These are phyloP conservation scores for Cinara cedri DNA, from an alignment of 2,888 invertebrate genomes.

Conservation along the genomic window DNA sequence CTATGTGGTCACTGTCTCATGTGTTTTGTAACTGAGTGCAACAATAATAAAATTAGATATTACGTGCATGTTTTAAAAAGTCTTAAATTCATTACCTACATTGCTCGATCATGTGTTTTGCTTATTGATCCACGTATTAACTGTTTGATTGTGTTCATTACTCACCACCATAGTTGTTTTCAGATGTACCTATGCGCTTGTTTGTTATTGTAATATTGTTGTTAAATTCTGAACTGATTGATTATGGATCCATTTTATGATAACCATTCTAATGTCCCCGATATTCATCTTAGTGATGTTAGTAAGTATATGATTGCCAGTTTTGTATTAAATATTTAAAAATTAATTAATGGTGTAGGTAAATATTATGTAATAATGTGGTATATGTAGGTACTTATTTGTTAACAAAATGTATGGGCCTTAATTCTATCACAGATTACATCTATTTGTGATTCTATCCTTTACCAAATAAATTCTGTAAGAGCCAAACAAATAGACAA, in stretches of 20 bases:
- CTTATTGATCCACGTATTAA: not conserved
- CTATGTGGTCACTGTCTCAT: not conserved
- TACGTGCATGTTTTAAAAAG: not conserved
- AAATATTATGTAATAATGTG: not conserved
- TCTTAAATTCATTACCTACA: not conserved
- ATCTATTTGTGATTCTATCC: not conserved
- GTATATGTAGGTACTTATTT: not conserved
- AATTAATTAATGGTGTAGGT: not conserved
- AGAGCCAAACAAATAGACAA: not conserved
- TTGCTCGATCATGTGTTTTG: not conserved
- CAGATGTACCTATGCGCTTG: constrained; percentile 41
- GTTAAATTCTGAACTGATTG: constrained; percentile 35
- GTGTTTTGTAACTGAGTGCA: too few relatives aligned
- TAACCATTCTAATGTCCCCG: constrained; percentile 62
- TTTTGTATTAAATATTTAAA: constrained; percentile 18
- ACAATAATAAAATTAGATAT: not conserved
- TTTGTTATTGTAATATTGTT: constrained; percentile 42
- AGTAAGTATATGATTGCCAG: constrained; percentile 68
- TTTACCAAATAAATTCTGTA: not conserved
- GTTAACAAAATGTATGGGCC: not conserved
- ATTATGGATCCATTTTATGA: constrained; percentile 60
- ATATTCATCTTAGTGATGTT: constrained; percentile 79
- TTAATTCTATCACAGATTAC: too few relatives aligned
- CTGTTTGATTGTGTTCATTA: constrained; percentile 16
- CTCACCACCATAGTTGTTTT: constrained; percentile 30